Base-by-base conservation (phyloP, 2,888 invertebrate genomes). In the Meandrusa payeni region DNA sequence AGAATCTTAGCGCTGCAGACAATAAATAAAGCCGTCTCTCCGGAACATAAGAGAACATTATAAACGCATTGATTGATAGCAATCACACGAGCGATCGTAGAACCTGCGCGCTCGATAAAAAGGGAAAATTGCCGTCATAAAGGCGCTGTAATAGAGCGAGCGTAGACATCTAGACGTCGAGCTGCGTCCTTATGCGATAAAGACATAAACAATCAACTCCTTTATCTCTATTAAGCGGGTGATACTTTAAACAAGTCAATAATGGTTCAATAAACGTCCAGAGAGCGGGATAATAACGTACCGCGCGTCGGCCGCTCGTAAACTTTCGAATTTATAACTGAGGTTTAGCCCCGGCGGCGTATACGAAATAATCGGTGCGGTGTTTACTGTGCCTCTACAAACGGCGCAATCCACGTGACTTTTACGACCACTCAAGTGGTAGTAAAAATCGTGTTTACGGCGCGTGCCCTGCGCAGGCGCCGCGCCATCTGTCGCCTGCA, bases 161-260 rank as follows among this genome's bases (percentile, higher is more conserved):
- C 59, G 62, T 64, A 76, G 80, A 76, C 75, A 66, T 57, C 63
- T 62, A 71, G 77, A 68, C 77, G 71, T 55, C 64, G 66, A 65
- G 63, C 63, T 60, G 54, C 52, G 46, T 65, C 63, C 69, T 64
- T 70, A 64, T 66, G 61, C 71, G 72, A 82, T 82, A 67, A 82
- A 85, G 78, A 66, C 70, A 80, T 86, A 82, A 86, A 81, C 71
- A 73, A 81, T 72, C 69, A 61, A 69, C 75, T 79, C 76, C 80
- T 85, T 82, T 85, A 85, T 85, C 83, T 81, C 76, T 80, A 85
- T 82, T 82, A 85, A 83, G 69, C 74, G 71, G 72, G 72, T 79
- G 76, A 85, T 85, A 83, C 79, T 80, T 85, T 85, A 83, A 83
- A 85, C 85, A 80, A 81, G 79, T 81, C 86, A 83, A 86, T 87